Percentiles rank a stretch among this genome's conserved stretches.
These are phyloP conservation scores for Falcaria lacertinaria DNA, from an alignment of 2,888 invertebrate species.

Conservation along the genomic window DNA sequence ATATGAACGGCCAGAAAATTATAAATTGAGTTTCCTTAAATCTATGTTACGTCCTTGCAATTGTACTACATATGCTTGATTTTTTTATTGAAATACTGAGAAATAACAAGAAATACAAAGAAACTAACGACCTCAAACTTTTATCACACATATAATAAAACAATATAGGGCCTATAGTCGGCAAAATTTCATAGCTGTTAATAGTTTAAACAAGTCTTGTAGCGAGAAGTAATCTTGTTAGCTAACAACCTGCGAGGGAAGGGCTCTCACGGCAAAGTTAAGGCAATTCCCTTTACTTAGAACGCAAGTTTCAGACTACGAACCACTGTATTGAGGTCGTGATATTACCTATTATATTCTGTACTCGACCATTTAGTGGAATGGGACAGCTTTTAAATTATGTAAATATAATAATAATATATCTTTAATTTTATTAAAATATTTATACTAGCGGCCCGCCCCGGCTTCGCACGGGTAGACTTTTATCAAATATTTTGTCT, in stretches of 20 bases:
- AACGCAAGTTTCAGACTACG: constrained; percentile 23
- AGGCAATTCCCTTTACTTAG: constrained; percentile 61
- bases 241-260: constrained; percentile 58
- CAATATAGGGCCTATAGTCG: constrained; percentile 18
- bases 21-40: too few species aligned
- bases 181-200: constrained; percentile 45
- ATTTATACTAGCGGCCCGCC: too few species aligned
- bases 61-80: too few species aligned
- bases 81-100: too few species aligned
- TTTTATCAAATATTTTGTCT: too few species aligned
- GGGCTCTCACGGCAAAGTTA: constrained; percentile 53
- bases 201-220: constrained; percentile 56
- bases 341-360: not conserved
- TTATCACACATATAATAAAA: constrained; percentile 7
- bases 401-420: too few species aligned
- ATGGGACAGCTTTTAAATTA: not conserved
- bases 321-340: constrained; percentile 5
- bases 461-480: too few species aligned
- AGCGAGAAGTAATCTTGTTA: constrained; percentile 63
- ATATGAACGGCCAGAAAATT: too few species aligned
- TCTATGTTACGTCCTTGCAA: too few species aligned
- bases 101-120: too few species aligned
- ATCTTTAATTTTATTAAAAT: too few species aligned
- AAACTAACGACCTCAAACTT: not conserved
- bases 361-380: not conserved